Evolutionary conservation across 1,140 invertebrate species (phyloP), one percentile per base, ranked within the genome.

Genomic region (Chelonus insularis): DNA sequence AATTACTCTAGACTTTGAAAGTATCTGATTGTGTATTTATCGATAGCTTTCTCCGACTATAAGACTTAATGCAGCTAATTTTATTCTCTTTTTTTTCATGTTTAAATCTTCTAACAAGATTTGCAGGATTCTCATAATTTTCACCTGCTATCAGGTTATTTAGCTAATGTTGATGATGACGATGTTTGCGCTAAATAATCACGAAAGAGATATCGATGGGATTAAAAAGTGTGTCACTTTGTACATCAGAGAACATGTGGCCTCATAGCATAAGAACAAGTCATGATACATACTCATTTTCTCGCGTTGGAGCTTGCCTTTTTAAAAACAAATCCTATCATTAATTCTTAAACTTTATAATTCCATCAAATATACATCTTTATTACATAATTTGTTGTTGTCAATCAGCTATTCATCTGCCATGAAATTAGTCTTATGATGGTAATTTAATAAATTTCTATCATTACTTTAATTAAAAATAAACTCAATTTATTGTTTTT

Each of bases 191-290:
- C 18, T 20, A 39, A 34, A 48, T 34, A 48, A 59, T 25, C 25
- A 59, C 18, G 9, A 39, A 50, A 37, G 25, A 60, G 14, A 59
- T 51, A 52, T 60, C 12, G 48, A 60, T 60, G 48, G 23, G 47
- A 36, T 16, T 25, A 43, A 60, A 60, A 60, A 52, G 47, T 60
- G 37, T 52, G 58, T 34, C 48, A 60, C 23, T 50, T 16, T 41
- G 25, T 52, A 47, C 56, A 57, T 57, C 32, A 47, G 43, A 32
- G 11, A 32, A 43, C 37, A 39, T 45, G 43, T 37, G 55, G 23
- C 39, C 43, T 36, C 45, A 50, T 32, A 52, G 48, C 58, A 37
- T 37, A 60, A 52, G 36, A 60, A 12, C 48, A 29, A 23, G 45
- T 20, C 56, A 47, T 48, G 25, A 58, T 20, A 58, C 14, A 20